Base-by-base conservation (phyloP, 1,140 invertebrate genomes). In the Cardiocondyla obscurior region DNA sequence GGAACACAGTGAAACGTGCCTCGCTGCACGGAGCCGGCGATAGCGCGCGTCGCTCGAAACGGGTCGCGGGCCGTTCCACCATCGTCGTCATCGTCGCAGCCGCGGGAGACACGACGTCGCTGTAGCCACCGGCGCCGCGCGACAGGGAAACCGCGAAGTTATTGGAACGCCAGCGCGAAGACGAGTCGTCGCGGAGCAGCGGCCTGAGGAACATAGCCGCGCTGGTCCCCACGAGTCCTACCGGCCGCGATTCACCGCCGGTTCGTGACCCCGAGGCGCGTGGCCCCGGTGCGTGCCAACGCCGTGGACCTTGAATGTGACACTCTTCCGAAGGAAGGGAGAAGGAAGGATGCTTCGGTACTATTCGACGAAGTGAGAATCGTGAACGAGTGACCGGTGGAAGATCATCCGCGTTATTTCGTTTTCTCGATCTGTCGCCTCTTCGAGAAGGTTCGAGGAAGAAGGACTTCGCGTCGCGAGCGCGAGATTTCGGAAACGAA, bases 1-100 rank as follows among this genome's bases (percentile, higher is more conserved):
- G 55, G 77, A 82, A 74, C 70, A 82, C 57, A 49, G 83, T 88
- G 85, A 88, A 88, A 88, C 81, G 86, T 72, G 49, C 82, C 33
- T 25, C 55, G 19, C 25, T 22, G 46, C 46, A 70, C 82, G 60
- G 39, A 69, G 60, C 72, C 76, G 86, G 74, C 60, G 82, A 79
- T 86, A 84, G 33, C 73, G 85, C 82, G 64, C 86, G 39, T 44
- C 55, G 49, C 73, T 86, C 51, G 69, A 81, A 89, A 67, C 87
- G 74, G 85, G 76, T 85, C 81, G 57, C 79, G 39, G 44, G 39
- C 62, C 65, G 62, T 64, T 64, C 81, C 77, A 72, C 62, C 67
- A 25, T 58, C 58, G 30, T 39, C 53, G 4, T n/a, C 62, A 12
- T 28, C 46, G 65, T 44, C 30, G 58, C 28, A 28, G 60, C 46